Conservation (phyloP, 2,888 invertebrate species). For the Dryococelus australis region DNA sequence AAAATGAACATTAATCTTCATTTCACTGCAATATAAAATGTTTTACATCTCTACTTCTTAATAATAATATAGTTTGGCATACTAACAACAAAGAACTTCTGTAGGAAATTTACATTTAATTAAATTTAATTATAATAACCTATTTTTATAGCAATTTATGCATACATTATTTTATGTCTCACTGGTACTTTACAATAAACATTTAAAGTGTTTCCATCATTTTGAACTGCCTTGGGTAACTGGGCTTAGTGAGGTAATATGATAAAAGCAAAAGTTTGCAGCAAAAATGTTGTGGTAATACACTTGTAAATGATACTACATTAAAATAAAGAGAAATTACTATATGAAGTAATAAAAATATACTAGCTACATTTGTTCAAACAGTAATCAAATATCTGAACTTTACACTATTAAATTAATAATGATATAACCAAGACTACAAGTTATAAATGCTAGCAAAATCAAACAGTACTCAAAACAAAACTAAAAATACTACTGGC, state of each 20-base stretch:
- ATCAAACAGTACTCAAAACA: too few species aligned
- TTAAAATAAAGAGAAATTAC: neutral
- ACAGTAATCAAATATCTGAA: neutral
- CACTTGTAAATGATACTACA: neutral
- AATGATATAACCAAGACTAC: too few species aligned
- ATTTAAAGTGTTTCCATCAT: neutral
- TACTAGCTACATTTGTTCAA: neutral
- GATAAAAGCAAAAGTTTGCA: neutral
- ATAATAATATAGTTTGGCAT: too few species aligned
- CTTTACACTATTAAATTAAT: neutral
- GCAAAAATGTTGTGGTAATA: neutral
- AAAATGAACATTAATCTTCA: too few species aligned
- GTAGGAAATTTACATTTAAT: too few species aligned
- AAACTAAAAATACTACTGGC: neutral
- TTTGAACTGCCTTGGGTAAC: neutral
- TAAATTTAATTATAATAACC: too few species aligned
- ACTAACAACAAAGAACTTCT: too few species aligned
- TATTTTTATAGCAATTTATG: too few species aligned
- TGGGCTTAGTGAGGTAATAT: neutral
- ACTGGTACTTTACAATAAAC: neutral
- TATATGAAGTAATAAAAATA: neutral
- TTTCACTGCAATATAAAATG: too few species aligned
- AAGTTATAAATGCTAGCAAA: neutral
- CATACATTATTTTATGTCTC: too few species aligned
- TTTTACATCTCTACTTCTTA: too few species aligned